phyloP scores from a whole-genome alignment of 2,888 invertebrate species.

The Zaprionus obscuricornis region DNA sequence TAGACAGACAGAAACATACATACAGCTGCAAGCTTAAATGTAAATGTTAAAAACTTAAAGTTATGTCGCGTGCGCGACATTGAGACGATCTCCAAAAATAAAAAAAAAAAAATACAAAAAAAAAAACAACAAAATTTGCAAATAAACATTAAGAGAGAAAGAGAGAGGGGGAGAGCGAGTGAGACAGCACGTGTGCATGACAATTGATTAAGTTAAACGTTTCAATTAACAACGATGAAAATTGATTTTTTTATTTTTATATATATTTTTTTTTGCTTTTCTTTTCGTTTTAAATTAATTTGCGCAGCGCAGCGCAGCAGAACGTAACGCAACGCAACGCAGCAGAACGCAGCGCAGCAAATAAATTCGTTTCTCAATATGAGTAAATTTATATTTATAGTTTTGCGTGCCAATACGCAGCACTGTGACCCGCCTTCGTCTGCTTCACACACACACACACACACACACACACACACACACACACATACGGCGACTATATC shows the following conservation, averaged over 20 bases:
- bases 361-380: slow-evolving; percentile 5
- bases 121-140: not conserved
- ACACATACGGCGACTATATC: no score
- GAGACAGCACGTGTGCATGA: not conserved
- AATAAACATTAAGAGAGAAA: no score
- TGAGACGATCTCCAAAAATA: slow-evolving; percentile 19
- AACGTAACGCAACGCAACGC: no score
- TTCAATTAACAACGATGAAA: no score
- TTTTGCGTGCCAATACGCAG: slow-evolving; percentile 19
- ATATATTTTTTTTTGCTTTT: no score
- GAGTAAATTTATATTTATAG: slow-evolving; percentile 36
- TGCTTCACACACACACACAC: not conserved
- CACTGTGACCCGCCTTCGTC: slow-evolving; percentile 7
- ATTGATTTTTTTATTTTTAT: no score
- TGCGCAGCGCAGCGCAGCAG: no score
- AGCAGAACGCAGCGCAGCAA: not conserved
- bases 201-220: no score
- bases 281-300: no score
- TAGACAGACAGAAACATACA: not conserved
- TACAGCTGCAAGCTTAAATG: no score
- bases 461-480: no score
- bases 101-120: not conserved
- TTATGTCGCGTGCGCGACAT: slow-evolving; percentile 44
- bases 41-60: slow-evolving; percentile 16
- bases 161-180: not conserved